Evolutionary conservation across 2,888 invertebrate species (phyloP).

Genomic region (Agrochola lota): DNA sequence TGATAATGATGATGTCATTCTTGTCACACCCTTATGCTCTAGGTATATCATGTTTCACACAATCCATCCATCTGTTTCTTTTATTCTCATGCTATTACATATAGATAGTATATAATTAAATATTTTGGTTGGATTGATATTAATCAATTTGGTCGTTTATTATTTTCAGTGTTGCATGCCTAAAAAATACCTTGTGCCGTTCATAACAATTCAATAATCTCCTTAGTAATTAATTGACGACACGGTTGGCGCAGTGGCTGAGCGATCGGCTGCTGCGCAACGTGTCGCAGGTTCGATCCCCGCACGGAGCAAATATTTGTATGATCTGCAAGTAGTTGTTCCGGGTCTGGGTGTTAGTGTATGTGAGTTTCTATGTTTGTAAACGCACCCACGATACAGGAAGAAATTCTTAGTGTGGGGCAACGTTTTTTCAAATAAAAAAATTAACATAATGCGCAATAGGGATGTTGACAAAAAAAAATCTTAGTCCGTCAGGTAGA

Average conservation of each 20-base stretch:
- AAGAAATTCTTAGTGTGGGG: too few relatives aligned
- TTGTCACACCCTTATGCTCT: not conserved
- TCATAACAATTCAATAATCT: not conserved
- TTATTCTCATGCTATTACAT: not conserved
- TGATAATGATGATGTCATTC: not conserved
- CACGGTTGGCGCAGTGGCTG: too few relatives aligned
- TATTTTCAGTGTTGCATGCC: not conserved
- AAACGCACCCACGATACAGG: too few relatives aligned
- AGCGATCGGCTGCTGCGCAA: too few relatives aligned
- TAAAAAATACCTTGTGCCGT: not conserved
- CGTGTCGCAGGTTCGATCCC: too few relatives aligned
- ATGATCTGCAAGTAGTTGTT: too few relatives aligned
- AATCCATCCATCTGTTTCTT: not conserved
- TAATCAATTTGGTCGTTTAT: not conserved
- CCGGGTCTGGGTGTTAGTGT: too few relatives aligned
- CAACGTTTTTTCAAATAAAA: too few relatives aligned
- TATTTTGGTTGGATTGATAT: not conserved
- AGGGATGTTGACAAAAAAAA: too few relatives aligned
- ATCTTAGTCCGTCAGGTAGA: too few relatives aligned
- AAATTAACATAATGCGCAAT: constrained; percentile 5
- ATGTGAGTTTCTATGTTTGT: too few relatives aligned
- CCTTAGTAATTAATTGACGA: constrained; percentile 13
- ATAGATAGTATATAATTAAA: not conserved
- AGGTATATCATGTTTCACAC: not conserved
- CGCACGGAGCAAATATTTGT: too few relatives aligned